Evolutionary conservation across 2,113 vertebrate species (phyloP).

Genomic region (Scomber scombrus): DNA sequence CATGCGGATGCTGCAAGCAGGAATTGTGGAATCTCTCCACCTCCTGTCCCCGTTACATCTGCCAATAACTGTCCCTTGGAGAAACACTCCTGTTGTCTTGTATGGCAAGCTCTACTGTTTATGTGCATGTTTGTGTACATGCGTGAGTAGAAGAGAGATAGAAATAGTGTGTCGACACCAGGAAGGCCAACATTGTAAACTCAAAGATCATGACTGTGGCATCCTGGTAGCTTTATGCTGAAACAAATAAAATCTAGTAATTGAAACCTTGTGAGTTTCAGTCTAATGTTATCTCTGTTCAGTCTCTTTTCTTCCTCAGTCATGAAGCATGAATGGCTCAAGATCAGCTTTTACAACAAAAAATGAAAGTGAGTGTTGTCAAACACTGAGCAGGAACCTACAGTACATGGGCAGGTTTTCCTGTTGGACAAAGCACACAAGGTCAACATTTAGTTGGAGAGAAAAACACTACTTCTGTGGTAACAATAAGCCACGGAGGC

Average conservation of each 20-base stretch:
- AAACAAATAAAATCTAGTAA: conserved; percentile 2
- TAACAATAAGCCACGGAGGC: conserved; percentile 23
- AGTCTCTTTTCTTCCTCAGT: background rate
- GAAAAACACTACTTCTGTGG: conserved; percentile 24
- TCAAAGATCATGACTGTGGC: conserved; percentile 15
- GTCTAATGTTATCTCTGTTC: background rate
- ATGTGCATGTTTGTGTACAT: background rate
- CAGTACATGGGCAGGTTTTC: conserved; percentile 23
- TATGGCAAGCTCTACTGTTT: background rate
- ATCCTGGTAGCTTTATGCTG: background rate
- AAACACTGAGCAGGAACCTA: conserved; percentile 9
- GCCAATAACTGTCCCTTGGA: background rate
- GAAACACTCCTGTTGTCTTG: background rate
- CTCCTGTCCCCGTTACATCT: background rate
- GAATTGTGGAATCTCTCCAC: background rate
- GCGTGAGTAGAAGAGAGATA: too few relatives aligned
- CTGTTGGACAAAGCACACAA: conserved; percentile 37
- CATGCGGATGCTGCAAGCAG: too few relatives aligned
- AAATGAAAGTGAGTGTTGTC: background rate
- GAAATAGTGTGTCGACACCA: background rate
- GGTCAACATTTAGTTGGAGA: conserved; percentile 45
- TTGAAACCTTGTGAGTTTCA: conserved; percentile 1
- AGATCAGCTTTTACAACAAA: background rate
- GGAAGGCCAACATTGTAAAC: background rate
- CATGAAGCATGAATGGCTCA: background rate